These are phyloP conservation scores for Wasmannia auropunctata DNA, from an alignment of 1,140 invertebrate species.

Conservation along the genomic window DNA sequence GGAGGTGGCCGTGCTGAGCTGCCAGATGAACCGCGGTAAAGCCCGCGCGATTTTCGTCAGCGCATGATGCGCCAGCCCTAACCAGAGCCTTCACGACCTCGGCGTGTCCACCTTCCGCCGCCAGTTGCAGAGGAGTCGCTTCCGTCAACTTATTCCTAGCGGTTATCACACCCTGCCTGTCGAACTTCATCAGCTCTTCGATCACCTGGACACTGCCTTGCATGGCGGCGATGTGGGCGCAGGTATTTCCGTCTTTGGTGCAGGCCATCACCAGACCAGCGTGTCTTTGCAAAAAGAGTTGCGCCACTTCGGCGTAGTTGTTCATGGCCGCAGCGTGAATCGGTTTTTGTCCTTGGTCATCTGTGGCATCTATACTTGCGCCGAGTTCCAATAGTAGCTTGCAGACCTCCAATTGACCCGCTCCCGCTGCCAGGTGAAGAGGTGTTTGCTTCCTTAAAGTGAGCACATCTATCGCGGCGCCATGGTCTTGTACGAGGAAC, in stretches of 20 bases:
- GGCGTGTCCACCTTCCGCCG: slow-evolving; percentile 98
- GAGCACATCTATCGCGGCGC: slow-evolving; percentile 97
- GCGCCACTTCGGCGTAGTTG: too few species aligned
- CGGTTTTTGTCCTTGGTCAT: slow-evolving; percentile 97
- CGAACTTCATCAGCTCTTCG: too few species aligned
- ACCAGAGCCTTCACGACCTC: slow-evolving; percentile 97
- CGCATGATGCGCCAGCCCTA: slow-evolving; percentile 98
- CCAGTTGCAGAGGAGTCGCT: slow-evolving; percentile 98
- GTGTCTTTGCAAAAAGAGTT: too few species aligned
- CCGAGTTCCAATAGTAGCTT: slow-evolving; percentile 96
- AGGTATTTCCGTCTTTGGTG: too few species aligned
- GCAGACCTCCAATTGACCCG: too few species aligned
- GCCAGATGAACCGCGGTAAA: slow-evolving; percentile 98
- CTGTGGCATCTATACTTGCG: slow-evolving; percentile 98
- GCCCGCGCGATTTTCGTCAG: slow-evolving; percentile 98
- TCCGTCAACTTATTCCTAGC: too few species aligned
- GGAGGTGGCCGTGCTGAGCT: slow-evolving; percentile 97
- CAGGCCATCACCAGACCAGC: too few species aligned
- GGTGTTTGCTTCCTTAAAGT: slow-evolving; percentile 96
- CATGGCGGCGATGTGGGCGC: too few species aligned
- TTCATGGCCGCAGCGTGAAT: too few species aligned
- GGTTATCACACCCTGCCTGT: too few species aligned
- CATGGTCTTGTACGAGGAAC: slow-evolving; percentile 96
- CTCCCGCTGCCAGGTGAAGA: slow-evolving; percentile 94
- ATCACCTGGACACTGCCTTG: too few species aligned